These are phyloP conservation scores for Urocyon cinereoargenteus DNA, from an alignment of 2,797 vertebrate genomes.

Conservation along the genomic window DNA sequence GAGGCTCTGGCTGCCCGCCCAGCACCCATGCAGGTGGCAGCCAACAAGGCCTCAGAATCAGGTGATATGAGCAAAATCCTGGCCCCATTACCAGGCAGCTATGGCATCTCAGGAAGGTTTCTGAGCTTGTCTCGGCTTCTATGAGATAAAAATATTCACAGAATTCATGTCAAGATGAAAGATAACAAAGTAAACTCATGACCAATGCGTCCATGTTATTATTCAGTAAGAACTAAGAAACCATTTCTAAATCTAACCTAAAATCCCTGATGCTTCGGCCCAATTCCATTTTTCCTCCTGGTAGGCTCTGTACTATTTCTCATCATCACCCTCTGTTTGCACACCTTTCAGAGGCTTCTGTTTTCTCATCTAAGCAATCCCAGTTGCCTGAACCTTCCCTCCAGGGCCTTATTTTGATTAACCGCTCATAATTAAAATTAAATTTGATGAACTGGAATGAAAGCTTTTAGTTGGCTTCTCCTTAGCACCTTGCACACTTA, in stretches of 20 bases:
- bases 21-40: not conserved
- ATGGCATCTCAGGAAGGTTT: not conserved
- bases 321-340: not conserved
- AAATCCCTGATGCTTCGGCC: rapidly evolving
- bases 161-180: not conserved
- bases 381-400: not conserved
- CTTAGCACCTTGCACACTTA: constrained; percentile 23
- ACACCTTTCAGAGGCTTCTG: not conserved
- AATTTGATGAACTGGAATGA: constrained; percentile 60
- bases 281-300: rapidly evolving
- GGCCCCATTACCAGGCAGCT: too few species aligned
- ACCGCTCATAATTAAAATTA: constrained; percentile 68
- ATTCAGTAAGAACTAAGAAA: not conserved
- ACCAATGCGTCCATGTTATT: not conserved
- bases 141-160: not conserved
- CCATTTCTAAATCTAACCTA: not conserved
- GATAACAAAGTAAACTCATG: not conserved
- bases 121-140: not conserved
- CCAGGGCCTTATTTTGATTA: constrained; percentile 67
- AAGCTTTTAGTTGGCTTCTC: constrained; percentile 46
- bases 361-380: not conserved
- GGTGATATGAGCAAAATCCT: not conserved
- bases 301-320: too few species aligned
- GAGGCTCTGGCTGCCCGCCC: too few species aligned
- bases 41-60: not conserved